Conservation (phyloP, 2,113 vertebrate genomes). For the Periophthalmodon schlosseri region DNA sequence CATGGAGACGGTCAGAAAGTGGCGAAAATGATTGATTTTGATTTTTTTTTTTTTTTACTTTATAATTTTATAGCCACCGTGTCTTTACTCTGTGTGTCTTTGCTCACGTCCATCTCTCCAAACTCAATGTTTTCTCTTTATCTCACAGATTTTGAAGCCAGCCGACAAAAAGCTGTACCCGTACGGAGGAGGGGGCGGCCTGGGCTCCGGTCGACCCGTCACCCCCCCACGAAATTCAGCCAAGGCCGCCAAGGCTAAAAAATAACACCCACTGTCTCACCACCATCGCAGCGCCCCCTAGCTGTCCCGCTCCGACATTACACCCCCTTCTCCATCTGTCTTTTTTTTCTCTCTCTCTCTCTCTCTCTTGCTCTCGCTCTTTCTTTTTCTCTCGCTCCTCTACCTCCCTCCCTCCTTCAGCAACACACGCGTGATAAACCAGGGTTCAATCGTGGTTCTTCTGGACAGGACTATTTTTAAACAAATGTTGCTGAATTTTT, state of each 20-base stretch:
- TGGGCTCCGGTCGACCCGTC: conserved; percentile 88
- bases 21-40: no score
- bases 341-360: conserved; percentile 18
- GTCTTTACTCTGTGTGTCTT: not conserved
- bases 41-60: no score
- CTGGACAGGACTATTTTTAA: conserved; percentile 55
- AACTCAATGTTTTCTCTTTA: not conserved
- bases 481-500: conserved; percentile 46
- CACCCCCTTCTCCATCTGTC: conserved; percentile 7
- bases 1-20: no score
- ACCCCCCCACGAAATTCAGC: conserved; percentile 94
- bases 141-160: conserved; percentile 89
- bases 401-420: conserved; percentile 70
- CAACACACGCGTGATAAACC: conserved; percentile 72
- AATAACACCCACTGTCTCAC: conserved; percentile 78
- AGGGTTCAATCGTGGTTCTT: conserved; percentile 67
- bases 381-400: conserved; percentile 24
- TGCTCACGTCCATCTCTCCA: not conserved
- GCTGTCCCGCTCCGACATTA: not conserved
- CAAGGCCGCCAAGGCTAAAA: conserved; percentile 88
- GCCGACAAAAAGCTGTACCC: conserved; percentile 96
- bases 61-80: no score
- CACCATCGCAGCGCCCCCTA: conserved; percentile 17
- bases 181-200: conserved; percentile 85
- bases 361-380: not conserved